A percentile compares a stretch with the other conserved stretches of the same genome.
phyloP scores from a whole-genome alignment of 2,888 invertebrate species.

The Microctonus brassicae region DNA sequence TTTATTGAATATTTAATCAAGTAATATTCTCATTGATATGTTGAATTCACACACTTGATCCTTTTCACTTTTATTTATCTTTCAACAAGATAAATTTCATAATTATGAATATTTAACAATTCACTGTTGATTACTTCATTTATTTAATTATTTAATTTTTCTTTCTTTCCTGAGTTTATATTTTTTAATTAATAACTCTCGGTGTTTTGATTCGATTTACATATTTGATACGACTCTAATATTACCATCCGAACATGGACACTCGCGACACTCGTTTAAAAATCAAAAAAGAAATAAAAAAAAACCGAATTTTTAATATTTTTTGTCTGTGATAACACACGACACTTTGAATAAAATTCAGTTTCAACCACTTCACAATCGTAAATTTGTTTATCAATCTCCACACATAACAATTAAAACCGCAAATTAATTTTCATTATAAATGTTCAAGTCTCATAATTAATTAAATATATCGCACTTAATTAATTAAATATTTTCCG shows the following conservation, averaged over 20 bases:
- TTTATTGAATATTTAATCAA: neutral
- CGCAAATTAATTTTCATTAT: conserved; percentile 9
- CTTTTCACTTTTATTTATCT: conserved; percentile 11
- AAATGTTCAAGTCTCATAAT: neutral
- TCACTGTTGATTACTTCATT: neutral
- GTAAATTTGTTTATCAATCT: neutral
- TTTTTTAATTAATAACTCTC: neutral
- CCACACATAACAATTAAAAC: conserved; percentile 1
- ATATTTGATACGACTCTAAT: neutral
- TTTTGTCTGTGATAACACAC: neutral
- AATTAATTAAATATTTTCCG: no score
- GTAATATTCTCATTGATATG: conserved; percentile 25
- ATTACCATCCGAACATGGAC: neutral
- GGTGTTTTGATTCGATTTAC: neutral
- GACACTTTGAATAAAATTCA: neutral
- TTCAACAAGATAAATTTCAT: no score
- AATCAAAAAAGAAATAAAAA: neutral
- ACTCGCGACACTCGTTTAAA: neutral
- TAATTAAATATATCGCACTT: no score
- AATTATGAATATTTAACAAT: no score
- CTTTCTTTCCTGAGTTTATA: conserved; percentile 11
- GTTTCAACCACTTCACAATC: neutral
- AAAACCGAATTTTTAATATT: no score
- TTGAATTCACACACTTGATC: conserved; percentile 22
- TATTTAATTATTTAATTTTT: conserved; percentile 5